A percentile compares a stretch with the other conserved stretches of the same genome.
phyloP scores from a whole-genome alignment of 2,113 vertebrate species.

The Galemys pyrenaicus region DNA sequence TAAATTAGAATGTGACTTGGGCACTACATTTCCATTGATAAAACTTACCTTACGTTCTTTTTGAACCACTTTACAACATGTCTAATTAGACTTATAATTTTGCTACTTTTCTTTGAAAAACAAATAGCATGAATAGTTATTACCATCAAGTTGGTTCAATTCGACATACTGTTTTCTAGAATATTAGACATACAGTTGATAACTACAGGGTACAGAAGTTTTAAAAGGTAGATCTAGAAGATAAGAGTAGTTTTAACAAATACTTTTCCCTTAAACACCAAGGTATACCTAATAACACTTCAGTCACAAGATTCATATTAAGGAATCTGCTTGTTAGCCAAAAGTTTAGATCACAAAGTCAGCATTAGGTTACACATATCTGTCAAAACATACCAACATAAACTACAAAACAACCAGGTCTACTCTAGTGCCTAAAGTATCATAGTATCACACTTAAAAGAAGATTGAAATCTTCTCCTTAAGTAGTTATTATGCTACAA shows the following conservation, averaged over 20 bases:
- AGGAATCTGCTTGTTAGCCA: conserved; percentile 56
- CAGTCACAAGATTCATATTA: conserved; percentile 8
- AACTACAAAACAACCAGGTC: conserved; percentile 61
- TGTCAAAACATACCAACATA: neutral
- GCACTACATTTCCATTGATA: neutral
- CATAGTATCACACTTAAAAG: conserved; percentile 78
- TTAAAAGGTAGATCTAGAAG: conserved; percentile 77
- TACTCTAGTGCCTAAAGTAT: conserved; percentile 79
- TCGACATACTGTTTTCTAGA: conserved; percentile 16
- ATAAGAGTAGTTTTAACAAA: conserved; percentile 80
- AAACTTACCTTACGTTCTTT: neutral
- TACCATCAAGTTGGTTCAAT: neutral
- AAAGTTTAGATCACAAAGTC: conserved; percentile 72
- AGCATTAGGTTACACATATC: conserved; percentile 53
- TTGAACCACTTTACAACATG: neutral
- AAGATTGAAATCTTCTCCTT: conserved; percentile 78
- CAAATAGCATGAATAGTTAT: neutral
- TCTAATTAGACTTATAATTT: neutral
- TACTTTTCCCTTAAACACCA: conserved; percentile 73
- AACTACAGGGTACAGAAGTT: conserved; percentile 78
- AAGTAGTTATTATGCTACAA: conserved; percentile 52
- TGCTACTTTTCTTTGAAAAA: conserved; percentile 36
- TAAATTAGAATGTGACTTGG: conserved; percentile 6
- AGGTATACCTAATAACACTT: neutral
- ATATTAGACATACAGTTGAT: conserved; percentile 83